Percentiles rank a stretch among this genome's conserved stretches.
Evolutionary conservation across 2,113 vertebrate species (phyloP).

Genomic region (Myxocyprinus asiaticus): DNA sequence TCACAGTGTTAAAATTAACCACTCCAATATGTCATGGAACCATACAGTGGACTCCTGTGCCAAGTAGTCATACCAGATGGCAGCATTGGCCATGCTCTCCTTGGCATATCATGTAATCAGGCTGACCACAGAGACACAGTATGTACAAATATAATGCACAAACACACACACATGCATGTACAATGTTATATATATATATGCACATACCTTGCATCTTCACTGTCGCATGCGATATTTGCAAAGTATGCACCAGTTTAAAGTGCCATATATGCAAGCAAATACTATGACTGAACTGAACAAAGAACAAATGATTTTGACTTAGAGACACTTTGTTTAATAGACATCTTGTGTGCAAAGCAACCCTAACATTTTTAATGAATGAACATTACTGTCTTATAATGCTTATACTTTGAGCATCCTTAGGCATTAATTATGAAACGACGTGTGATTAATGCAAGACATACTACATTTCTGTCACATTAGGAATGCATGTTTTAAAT

Average conservation of each 20-base stretch:
- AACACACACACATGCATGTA: background rate
- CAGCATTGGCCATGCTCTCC: slow-evolving; percentile 59
- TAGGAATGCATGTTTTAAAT: slow-evolving; percentile 17
- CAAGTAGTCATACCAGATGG: slow-evolving; percentile 80
- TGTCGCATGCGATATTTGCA: background rate
- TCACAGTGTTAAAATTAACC: slow-evolving; percentile 82
- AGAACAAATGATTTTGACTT: too few species aligned
- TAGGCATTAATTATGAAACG: slow-evolving; percentile 18
- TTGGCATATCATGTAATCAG: slow-evolving; percentile 67
- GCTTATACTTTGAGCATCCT: background rate
- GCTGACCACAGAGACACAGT: slow-evolving; percentile 64
- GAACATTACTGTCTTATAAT: background rate
- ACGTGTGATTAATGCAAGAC: slow-evolving; percentile 1
- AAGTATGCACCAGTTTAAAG: too few species aligned
- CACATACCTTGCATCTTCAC: background rate
- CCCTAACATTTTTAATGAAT: too few species aligned
- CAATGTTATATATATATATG: background rate
- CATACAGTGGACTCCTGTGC: slow-evolving; percentile 65
- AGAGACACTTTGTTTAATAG: too few species aligned
- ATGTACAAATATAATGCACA: background rate
- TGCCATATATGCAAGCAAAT: too few species aligned
- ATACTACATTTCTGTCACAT: slow-evolving; percentile 33
- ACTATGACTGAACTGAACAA: too few species aligned
- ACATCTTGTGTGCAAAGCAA: too few species aligned
- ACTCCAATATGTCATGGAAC: slow-evolving; percentile 75